These are phyloP conservation scores for Globodera rostochiensis DNA, from an alignment of 1,140 invertebrate genomes.

Conservation along the genomic window DNA sequence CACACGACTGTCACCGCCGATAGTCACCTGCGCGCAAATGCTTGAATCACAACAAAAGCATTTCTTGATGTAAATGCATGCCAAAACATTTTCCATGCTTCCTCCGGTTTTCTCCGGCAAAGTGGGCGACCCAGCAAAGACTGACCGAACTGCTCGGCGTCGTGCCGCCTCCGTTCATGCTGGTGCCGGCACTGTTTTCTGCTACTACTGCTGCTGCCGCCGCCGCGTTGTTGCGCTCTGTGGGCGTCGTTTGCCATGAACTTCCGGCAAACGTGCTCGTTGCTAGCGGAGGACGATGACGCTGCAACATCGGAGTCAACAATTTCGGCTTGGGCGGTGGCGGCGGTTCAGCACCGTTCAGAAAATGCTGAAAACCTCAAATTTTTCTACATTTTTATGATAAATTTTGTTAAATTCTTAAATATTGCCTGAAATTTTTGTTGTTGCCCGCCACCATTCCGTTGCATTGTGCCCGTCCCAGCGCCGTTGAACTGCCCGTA, in stretches of 20 bases:
- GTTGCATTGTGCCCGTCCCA: background rate
- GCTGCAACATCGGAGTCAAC: conserved; percentile 1
- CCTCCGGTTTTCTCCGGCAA: background rate
- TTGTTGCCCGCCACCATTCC: too few species aligned
- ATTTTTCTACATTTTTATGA: too few species aligned
- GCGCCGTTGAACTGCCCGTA: background rate
- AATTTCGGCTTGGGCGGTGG: background rate
- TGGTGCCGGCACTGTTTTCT: background rate
- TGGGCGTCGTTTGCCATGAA: too few species aligned
- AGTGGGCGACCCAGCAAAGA: background rate
- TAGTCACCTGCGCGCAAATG: conserved; percentile 9
- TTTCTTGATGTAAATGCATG: background rate
- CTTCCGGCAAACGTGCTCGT: background rate
- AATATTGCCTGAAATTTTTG: too few species aligned
- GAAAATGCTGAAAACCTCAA: too few species aligned
- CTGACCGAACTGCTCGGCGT: conserved; percentile 11
- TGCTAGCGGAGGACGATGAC: background rate
- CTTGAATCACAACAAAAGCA: background rate
- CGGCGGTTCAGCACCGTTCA: too few species aligned
- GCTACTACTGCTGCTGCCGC: background rate
- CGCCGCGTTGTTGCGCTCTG: background rate
- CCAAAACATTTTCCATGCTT: background rate
- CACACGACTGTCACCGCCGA: conserved; percentile 27
- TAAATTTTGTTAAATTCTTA: too few species aligned
- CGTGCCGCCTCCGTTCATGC: conserved; percentile 6